A percentile compares a stretch with the other conserved stretches of the same genome.
Evolutionary conservation across 2,797 vertebrate species (phyloP).

Genomic region (Chrysolophus pictus): DNA sequence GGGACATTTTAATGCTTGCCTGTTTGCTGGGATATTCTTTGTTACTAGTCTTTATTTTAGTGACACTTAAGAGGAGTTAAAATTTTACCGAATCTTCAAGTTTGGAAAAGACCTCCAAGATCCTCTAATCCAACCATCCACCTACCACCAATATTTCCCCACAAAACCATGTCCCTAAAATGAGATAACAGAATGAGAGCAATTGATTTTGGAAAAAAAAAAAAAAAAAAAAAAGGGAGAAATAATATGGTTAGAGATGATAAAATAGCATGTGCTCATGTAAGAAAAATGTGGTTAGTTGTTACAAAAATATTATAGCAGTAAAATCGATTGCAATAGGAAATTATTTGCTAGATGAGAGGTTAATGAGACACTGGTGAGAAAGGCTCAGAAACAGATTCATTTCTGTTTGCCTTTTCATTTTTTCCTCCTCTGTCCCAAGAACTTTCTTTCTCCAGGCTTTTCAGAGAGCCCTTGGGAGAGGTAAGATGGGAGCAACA

Average conservation of each 20-base stretch:
- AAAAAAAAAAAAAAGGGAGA: background rate
- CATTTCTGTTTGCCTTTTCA: background rate
- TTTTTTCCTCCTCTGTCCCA: background rate
- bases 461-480: background rate
- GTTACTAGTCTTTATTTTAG: background rate
- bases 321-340: constrained; percentile 14
- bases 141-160: too few species aligned
- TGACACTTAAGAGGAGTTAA: background rate
- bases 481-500: background rate
- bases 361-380: background rate
- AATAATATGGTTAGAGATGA: background rate
- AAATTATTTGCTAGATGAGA: background rate
- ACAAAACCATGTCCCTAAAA: too few species aligned
- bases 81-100: background rate
- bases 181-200: background rate
- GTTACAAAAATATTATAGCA: background rate
- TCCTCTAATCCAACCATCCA: too few species aligned
- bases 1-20: background rate
- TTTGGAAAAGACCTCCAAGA: too few species aligned
- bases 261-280: background rate
- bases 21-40: background rate
- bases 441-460: background rate
- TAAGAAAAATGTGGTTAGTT: background rate
- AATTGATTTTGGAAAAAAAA: background rate
- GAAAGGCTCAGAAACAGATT: background rate